Conservation (phyloP, 2,888 invertebrate genomes). For the Troides oblongomaculatus region DNA sequence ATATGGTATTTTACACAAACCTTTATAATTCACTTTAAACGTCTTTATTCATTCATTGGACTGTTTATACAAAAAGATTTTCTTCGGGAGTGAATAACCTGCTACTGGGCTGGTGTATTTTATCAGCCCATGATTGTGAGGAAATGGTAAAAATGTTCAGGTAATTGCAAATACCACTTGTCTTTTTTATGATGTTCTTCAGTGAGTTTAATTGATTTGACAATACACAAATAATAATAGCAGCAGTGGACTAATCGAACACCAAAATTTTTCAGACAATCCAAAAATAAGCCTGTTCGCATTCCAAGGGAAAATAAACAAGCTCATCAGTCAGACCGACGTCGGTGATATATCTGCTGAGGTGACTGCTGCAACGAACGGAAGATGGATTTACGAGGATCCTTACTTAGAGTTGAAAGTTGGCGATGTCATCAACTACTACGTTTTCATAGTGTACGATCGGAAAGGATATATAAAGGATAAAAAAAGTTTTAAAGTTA, state of each 20-base stretch:
- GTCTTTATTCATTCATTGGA: no score
- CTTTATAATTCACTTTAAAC: no score
- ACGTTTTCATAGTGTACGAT: constrained; percentile 80
- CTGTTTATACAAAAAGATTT: no score
- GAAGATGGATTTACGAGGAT: constrained; percentile 77
- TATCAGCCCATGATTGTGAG: no score
- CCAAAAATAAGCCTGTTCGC: constrained; percentile 78
- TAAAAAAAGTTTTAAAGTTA: constrained; percentile 58
- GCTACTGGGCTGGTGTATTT: no score
- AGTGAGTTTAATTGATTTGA: no score
- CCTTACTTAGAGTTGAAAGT: constrained; percentile 59
- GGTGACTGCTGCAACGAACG: constrained; percentile 57
- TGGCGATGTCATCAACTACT: constrained; percentile 81
- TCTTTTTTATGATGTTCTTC: no score
- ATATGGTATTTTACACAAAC: no score
- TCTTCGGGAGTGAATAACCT: no score
- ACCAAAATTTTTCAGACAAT: constrained; percentile 57
- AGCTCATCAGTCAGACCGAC: constrained; percentile 64
- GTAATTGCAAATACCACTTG: no score
- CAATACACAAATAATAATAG: no score
- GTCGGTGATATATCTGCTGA: constrained; percentile 78
- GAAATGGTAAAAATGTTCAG: no score
- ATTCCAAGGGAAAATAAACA: constrained; percentile 83
- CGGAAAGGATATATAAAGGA: constrained; percentile 68
- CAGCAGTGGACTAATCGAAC: background rate